Evolutionary conservation across 2,888 invertebrate species (phyloP), one percentile per base, ranked within the genome.

Genomic region (Ormia ochracea): DNA sequence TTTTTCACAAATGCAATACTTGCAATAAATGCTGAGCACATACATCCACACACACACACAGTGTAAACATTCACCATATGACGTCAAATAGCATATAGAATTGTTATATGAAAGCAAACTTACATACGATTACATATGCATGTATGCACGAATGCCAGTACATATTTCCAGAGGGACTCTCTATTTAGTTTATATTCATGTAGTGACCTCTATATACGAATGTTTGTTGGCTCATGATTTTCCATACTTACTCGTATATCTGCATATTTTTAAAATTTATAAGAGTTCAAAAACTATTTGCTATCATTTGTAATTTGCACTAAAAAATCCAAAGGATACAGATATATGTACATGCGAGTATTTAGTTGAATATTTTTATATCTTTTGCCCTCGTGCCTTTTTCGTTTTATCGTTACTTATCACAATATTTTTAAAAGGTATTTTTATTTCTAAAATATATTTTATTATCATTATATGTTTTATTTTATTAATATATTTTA

Each of bases 381-480:
- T 2, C 26, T 7, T 38, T 43, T 41, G 1, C 28, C 1, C 19
- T 4, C 7, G 2, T 1, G 7, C 21, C 19, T 1, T 52, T 4
- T 19, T 3, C 4, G 4, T n/a, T 31, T 21, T 1, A 3, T 19
- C 2, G 3, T 12, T 41, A 17, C 1, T 17, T 36, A 28, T 48
- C 6, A 36, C 26, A 56, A 56, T 28, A 23, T 48, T 74, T 74
- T 84, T 84, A 41, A 28, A 79, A 83, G 83, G 86, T 87, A 87
- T 87, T 87, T 87, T 86, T 87, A 87, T 87, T 87, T 87, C 87
- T 86, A 86, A 86, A 86, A 84, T 84, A 84, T n/a, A n/a, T n/a
- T n/a, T n/a, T n/a, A 85, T 84, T 86, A 85, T 86, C 87, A 65
- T 85, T 83, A 82, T 81, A 83, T 26, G 38, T n/a, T 2, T 6